phyloP scores from a whole-genome alignment of 2,113 vertebrate genomes.

The Crotophaga sulcirostris region DNA sequence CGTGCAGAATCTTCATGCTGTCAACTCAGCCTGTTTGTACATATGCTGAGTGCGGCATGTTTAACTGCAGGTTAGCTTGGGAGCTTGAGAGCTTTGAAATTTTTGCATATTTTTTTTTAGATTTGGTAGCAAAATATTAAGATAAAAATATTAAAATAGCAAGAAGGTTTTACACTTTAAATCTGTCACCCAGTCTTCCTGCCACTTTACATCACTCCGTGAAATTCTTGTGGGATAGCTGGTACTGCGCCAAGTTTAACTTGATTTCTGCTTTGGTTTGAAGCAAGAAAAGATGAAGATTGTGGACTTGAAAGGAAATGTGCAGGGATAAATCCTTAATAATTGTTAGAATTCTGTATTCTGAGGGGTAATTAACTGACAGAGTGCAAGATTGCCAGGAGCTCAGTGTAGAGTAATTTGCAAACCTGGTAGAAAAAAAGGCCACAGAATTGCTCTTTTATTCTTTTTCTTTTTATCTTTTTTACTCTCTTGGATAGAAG shows the following conservation, averaged over 20 bases:
- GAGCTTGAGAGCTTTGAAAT: background rate
- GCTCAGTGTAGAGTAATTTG: background rate
- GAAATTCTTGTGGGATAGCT: background rate
- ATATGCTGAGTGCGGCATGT: conserved; percentile 37
- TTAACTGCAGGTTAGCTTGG: conserved; percentile 42
- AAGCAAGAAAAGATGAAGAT: background rate
- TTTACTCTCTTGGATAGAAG: background rate
- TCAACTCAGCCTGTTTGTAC: conserved; percentile 36
- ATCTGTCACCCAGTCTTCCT: conserved; percentile 1
- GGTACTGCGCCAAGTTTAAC: background rate
- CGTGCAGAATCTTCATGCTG: conserved; percentile 16
- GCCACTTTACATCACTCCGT: background rate
- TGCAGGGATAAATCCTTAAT: background rate
- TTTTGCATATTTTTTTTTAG: background rate
- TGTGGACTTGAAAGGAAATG: background rate
- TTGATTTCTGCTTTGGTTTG: conserved; percentile 22
- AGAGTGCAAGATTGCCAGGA: background rate
- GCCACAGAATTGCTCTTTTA: background rate
- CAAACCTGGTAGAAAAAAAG: background rate
- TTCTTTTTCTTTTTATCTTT: fast-evolving
- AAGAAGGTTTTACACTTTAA: conserved; percentile 22
- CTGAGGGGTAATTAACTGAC: background rate
- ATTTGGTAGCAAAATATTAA: conserved; percentile 19
- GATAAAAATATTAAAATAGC: conserved; percentile 27
- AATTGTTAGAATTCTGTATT: background rate